A percentile compares a stretch with the other conserved stretches of the same genome.
phyloP scores from a whole-genome alignment of 2,888 invertebrate species.

The Pyrgus malvae region DNA sequence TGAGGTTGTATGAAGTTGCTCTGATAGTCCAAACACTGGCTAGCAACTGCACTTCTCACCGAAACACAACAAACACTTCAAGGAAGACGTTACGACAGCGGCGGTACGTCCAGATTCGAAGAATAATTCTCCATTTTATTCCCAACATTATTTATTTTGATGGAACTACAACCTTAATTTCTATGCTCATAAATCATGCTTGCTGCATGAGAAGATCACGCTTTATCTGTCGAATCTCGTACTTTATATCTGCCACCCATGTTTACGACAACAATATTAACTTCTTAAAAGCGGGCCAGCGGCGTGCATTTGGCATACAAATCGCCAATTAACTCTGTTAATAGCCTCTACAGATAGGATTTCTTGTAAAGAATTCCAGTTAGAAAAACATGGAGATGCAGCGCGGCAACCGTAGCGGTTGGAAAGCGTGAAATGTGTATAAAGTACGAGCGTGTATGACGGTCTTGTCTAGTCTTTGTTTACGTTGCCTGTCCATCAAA shows the following conservation, averaged over 20 bases:
- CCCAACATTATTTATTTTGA: no score
- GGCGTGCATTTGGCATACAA: slow-evolving; percentile 53
- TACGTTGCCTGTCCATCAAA: slow-evolving; percentile 13
- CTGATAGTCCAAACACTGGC: no score
- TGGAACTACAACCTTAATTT: no score
- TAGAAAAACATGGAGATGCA: slow-evolving; percentile 51
- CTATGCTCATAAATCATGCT: no score
- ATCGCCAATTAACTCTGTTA: slow-evolving; percentile 70
- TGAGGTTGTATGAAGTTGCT: no score
- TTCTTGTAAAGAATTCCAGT: slow-evolving; percentile 70
- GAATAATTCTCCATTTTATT: no score
- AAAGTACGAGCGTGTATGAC: slow-evolving; percentile 20
- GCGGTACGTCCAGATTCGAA: no score
- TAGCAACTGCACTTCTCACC: no score
- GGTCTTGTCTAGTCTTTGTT: not conserved
- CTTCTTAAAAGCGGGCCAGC: slow-evolving; percentile 51
- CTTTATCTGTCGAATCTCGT: not conserved
- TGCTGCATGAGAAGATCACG: no score
- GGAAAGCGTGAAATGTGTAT: slow-evolving; percentile 70
- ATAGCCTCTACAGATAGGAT: slow-evolving; percentile 51
- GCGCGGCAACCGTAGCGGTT: slow-evolving; percentile 55
- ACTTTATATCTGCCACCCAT: not conserved
- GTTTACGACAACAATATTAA: slow-evolving; percentile 20
- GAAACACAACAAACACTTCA: no score
- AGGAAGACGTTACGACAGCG: no score